Evolutionary conservation across 2,797 vertebrate genomes (phyloP), one percentile per base, ranked within the genome.

Genomic region (Karalla daura): DNA sequence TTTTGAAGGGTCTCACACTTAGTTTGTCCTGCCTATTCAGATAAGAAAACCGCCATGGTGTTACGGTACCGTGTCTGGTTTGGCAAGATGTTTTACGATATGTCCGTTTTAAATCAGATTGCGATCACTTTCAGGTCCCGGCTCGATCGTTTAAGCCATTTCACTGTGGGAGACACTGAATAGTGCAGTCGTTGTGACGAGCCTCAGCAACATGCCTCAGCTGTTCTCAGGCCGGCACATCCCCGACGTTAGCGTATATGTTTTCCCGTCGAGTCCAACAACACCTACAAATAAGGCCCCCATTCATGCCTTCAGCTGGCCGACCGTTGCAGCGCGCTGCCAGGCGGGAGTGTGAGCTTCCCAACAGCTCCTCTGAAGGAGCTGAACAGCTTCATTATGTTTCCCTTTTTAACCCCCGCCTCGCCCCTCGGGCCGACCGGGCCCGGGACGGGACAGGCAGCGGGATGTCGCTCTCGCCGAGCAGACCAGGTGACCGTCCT

Each of bases 221-320:
- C 40, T 39, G 36, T 15, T 27, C 27, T 20, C 21, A 18, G 24
- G 64, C 62, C 63, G 44, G 45, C 40, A 62, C 49, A 50, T 66
- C 13, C 17, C 7, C 10, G 45, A 65, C 35, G 23, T 69, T 33
- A 46, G 50, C 43, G 37, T 17, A 30, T 44, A 11, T 36, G 10
- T 59, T 80, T 64, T 62, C 60, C 56, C 27, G n/a, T 45, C 15
- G 41, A 53, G 46, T 65, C 30, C 28, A 36, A 59, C 53, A 46
- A 67, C 46, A 41, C 60, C 58, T 28, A 70, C 13, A 79, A 84
- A 75, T 71, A 79, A 66, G 44, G 64, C 50, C 69, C 30, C 78
- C 71, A 62, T 86, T 85, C 73, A 84, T 81, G 37, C 69, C 45
- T 37, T 41, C 23, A 5, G 17, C 18, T 9, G 17, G 18, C 8